Percentiles rank a stretch among this genome's conserved stretches.
Evolutionary conservation across 2,797 vertebrate genomes (phyloP).

Genomic region (Tachyglossus aculeatus): DNA sequence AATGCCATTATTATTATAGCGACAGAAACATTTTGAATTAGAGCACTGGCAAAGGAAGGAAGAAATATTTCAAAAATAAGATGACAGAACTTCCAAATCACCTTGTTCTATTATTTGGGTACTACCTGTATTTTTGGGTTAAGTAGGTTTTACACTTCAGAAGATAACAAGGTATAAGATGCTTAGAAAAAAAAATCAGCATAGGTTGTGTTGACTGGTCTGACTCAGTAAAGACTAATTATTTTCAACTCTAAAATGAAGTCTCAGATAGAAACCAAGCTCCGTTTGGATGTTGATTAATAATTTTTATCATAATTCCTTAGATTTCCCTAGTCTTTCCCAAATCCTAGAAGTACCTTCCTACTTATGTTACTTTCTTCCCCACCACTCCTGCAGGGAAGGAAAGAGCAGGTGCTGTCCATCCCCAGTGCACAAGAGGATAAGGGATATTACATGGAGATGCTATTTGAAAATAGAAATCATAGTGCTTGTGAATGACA

Average conservation of each 20-base stretch:
- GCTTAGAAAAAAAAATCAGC: background rate
- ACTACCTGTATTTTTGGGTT: background rate
- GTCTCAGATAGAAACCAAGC: background rate
- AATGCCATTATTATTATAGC: too few relatives aligned
- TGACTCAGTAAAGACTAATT: background rate
- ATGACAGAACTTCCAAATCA: background rate
- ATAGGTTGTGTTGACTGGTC: background rate
- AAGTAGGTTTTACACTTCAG: background rate
- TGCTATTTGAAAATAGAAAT: too few relatives aligned
- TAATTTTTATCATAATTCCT: too few relatives aligned
- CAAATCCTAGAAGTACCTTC: too few relatives aligned
- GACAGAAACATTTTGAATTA: background rate
- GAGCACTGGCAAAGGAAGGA: constrained; percentile 14
- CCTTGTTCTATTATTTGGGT: background rate
- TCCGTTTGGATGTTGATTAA: too few relatives aligned
- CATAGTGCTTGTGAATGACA: too few relatives aligned
- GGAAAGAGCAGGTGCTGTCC: too few relatives aligned
- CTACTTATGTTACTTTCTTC: too few relatives aligned
- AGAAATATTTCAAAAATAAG: background rate
- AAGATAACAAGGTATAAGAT: background rate
- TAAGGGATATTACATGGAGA: too few relatives aligned
- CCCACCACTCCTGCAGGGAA: too few relatives aligned
- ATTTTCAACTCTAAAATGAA: background rate
- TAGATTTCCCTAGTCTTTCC: too few relatives aligned
- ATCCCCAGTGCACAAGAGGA: too few relatives aligned